Percentiles rank a stretch among this genome's conserved stretches.
phyloP scores from a whole-genome alignment of 2,888 invertebrate species.

The Dynastes grantii region DNA sequence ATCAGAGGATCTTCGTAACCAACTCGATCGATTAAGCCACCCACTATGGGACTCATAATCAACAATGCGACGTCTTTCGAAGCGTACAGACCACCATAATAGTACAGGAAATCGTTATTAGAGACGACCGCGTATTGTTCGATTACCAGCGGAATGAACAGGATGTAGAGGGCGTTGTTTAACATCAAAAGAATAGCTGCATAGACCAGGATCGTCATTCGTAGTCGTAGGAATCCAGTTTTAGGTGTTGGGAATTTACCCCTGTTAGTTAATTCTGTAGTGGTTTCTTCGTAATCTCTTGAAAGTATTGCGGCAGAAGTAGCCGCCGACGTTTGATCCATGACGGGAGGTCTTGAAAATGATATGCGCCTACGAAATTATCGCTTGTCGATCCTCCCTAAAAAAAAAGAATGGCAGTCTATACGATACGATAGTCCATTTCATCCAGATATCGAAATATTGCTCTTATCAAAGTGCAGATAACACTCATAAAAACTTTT shows the following conservation, averaged over 20 bases:
- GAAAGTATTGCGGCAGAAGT: neutral
- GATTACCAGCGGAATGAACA: neutral
- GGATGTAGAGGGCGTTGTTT: conserved; percentile 8
- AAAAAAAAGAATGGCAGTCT: neutral
- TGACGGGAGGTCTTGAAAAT: neutral
- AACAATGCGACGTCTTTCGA: conserved; percentile 21
- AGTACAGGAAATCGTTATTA: neutral
- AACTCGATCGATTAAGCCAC: conserved; percentile 11
- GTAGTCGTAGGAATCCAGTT: neutral
- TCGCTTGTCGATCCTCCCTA: neutral
- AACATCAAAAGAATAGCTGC: neutral
- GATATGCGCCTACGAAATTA: neutral
- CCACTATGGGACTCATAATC: neutral
- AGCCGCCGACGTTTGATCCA: neutral
- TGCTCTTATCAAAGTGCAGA: no score
- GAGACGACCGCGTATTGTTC: neutral
- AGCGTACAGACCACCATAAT: conserved; percentile 3
- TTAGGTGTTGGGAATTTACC: neutral
- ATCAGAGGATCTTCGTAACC: conserved; percentile 1
- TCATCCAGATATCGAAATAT: no score
- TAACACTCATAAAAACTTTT: no score
- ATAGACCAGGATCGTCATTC: neutral
- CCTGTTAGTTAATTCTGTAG: neutral
- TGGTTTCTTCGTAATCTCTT: neutral
- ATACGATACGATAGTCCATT: no score